A percentile compares a stretch with the other conserved stretches of the same genome.
Conservation (phyloP, 2,113 vertebrate genomes). For the Nicator chloris region DNA sequence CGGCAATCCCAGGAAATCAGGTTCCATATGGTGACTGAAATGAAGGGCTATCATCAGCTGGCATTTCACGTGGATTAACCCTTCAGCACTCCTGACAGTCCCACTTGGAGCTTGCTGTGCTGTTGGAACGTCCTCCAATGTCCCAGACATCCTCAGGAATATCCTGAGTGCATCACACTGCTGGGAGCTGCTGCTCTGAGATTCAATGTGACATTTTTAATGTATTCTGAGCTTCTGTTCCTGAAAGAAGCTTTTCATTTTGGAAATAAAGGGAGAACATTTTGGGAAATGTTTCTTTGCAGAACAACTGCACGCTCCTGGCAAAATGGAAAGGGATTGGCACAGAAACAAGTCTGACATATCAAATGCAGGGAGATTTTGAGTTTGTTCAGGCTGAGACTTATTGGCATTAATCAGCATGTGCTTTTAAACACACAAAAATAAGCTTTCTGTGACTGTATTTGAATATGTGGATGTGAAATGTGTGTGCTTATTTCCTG, state of each 20-base stretch:
- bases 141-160: neutral
- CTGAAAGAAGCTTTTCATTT: conserved; percentile 27
- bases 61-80: neutral
- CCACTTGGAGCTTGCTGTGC: neutral
- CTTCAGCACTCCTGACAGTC: neutral
- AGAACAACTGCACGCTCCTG: neutral
- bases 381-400: conserved; percentile 32
- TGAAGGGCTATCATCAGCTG: neutral
- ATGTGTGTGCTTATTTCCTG: neutral
- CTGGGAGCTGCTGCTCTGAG: neutral
- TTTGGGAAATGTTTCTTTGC: neutral
- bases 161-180: neutral
- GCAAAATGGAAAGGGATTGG: neutral
- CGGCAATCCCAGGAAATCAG: neutral
- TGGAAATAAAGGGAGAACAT: neutral
- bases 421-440: conserved; percentile 30
- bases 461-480: conserved; percentile 37
- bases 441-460: neutral
- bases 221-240: neutral
- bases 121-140: neutral
- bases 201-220: conserved; percentile 39
- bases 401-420: conserved; percentile 40
- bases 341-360: neutral
- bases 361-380: conserved; percentile 34
- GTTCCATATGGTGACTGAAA: neutral